These are phyloP conservation scores for Pionites leucogaster DNA, from an alignment of 2,113 vertebrate species.

Conservation along the genomic window DNA sequence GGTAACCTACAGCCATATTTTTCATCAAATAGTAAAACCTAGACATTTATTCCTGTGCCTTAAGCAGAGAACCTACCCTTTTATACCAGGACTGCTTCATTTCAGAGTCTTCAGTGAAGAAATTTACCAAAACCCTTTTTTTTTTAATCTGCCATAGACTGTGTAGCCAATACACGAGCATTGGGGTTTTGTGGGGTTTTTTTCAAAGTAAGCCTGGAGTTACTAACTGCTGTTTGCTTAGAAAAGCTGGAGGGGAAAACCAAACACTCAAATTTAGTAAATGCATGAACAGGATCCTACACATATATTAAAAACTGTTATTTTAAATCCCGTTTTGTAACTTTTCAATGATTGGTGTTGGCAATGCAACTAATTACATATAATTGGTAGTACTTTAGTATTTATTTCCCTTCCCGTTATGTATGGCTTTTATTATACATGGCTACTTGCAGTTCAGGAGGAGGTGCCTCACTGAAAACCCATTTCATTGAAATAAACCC, in stretches of 20 bases:
- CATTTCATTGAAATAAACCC: slow-evolving; percentile 21
- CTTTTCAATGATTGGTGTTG: background rate
- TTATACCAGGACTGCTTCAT: background rate
- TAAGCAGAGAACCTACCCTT: background rate
- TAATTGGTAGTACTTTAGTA: slow-evolving; percentile 29
- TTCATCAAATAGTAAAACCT: background rate
- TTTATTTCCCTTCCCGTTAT: slow-evolving; percentile 36
- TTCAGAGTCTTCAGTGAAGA: background rate
- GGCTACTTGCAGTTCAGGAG: slow-evolving; percentile 20
- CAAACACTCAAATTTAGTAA: background rate
- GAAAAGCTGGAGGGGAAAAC: background rate
- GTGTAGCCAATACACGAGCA: background rate
- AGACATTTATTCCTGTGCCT: background rate
- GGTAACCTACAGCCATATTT: background rate
- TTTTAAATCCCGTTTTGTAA: slow-evolving; percentile 38
- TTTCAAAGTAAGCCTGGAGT: background rate
- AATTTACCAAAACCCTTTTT: background rate
- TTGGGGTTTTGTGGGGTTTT: background rate
- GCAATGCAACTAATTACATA: slow-evolving; percentile 19
- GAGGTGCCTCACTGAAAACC: slow-evolving; percentile 11
- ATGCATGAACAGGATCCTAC: background rate
- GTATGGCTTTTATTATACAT: background rate
- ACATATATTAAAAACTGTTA: background rate
- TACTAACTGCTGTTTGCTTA: slow-evolving; percentile 10
- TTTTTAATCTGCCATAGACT: background rate